These are phyloP conservation scores for Drosophila oshimai DNA, from an alignment of 1,140 invertebrate genomes.

Conservation along the genomic window DNA sequence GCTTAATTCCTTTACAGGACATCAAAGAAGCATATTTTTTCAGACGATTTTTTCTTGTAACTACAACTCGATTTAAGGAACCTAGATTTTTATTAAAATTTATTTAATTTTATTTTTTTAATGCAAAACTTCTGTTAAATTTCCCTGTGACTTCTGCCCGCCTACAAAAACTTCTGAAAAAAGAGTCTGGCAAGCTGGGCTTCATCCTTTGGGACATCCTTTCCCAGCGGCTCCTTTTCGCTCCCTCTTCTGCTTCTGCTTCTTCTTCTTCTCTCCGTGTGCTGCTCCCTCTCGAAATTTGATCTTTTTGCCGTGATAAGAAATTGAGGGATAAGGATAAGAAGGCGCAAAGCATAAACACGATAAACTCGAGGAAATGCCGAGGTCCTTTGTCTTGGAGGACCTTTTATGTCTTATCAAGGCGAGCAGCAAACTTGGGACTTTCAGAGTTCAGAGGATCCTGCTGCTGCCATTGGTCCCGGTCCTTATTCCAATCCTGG, in stretches of 20 bases:
- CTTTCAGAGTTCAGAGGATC: slow-evolving; percentile 14
- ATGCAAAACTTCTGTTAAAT: too few species aligned
- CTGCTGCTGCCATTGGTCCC: slow-evolving; percentile 14
- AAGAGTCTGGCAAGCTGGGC: background rate
- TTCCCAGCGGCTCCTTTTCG: slow-evolving; percentile 35
- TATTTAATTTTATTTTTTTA: too few species aligned
- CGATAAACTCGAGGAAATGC: slow-evolving; percentile 54
- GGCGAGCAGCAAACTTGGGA: slow-evolving; percentile 36
- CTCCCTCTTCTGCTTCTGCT: background rate
- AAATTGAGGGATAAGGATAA: slow-evolving; percentile 30
- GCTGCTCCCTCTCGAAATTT: slow-evolving; percentile 46
- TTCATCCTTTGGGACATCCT: slow-evolving; percentile 31
- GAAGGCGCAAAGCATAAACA: slow-evolving; percentile 48
- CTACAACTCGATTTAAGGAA: too few species aligned
- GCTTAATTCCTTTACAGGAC: too few species aligned
- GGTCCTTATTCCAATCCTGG: background rate
- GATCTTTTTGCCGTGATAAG: slow-evolving; percentile 65
- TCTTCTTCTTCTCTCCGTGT: background rate
- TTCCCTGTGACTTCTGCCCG: slow-evolving; percentile 17
- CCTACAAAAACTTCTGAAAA: background rate
- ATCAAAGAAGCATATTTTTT: too few species aligned
- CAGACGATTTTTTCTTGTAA: too few species aligned
- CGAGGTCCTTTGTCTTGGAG: slow-evolving; percentile 48
- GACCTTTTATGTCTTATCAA: slow-evolving; percentile 66
- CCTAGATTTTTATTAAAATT: too few species aligned